Evolutionary conservation across 2,888 invertebrate genomes (phyloP).

Genomic region (Polymixis lichenea): DNA sequence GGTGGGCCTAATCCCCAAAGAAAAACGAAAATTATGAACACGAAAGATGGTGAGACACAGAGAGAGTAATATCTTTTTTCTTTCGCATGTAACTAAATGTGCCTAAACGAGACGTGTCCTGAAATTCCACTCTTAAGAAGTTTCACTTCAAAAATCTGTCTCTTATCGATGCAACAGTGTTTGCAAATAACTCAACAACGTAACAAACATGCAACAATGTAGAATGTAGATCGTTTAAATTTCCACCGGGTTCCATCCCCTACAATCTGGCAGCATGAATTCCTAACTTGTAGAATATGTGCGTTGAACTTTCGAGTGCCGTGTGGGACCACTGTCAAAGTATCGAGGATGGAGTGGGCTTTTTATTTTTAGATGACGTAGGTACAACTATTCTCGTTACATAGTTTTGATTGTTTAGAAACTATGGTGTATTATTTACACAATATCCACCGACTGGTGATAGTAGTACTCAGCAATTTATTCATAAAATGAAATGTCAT

Average conservation of each 20-base stretch:
- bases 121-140: not conserved
- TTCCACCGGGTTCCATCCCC: not conserved
- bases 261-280: not conserved
- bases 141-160: not conserved
- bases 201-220: not conserved
- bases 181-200: not conserved
- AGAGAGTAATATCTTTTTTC: not conserved
- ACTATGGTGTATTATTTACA: not conserved
- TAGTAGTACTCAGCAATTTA: not conserved
- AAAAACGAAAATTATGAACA: too few species aligned
- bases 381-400: not conserved
- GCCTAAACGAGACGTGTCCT: not conserved
- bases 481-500: not conserved
- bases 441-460: not conserved
- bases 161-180: not conserved
- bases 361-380: not conserved
- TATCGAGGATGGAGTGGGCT: not conserved
- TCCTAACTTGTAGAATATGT: not conserved
- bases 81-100: not conserved
- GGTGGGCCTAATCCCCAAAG: too few species aligned
- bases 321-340: not conserved
- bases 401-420: slow-evolving; percentile 1
- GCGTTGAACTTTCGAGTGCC: not conserved
- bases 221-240: not conserved
- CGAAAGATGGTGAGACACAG: too few species aligned